Evolutionary conservation across 2,888 invertebrate species (phyloP).

Genomic region (Dasypolia templi): DNA sequence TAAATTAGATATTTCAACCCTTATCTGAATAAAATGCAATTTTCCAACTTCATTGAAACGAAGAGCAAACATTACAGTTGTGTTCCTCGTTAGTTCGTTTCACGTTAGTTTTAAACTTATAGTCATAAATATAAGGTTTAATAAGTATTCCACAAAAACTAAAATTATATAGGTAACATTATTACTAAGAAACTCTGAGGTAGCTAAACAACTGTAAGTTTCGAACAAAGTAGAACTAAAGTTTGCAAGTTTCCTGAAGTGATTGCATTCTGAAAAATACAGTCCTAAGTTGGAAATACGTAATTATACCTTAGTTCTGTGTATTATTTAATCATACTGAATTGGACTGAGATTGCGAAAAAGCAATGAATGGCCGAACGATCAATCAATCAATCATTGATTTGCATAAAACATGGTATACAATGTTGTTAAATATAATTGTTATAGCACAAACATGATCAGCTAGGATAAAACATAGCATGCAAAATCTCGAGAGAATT

Average conservation of each 20-base stretch:
- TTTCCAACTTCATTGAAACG: neutral
- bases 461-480: too few species aligned
- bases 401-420: too few species aligned
- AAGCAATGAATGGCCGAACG: neutral
- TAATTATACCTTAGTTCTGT: slow-evolving; percentile 20
- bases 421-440: too few species aligned
- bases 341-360: neutral
- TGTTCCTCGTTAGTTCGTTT: neutral
- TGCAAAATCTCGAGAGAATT: too few species aligned
- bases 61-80: neutral
- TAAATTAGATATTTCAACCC: neutral
- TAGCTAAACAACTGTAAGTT: slow-evolving; percentile 28
- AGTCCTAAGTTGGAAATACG: slow-evolving; percentile 11
- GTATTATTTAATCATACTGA: neutral
- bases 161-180: slow-evolving; percentile 8
- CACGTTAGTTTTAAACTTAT: neutral
- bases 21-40: neutral
- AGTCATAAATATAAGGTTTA: slow-evolving; percentile 18
- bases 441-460: too few species aligned
- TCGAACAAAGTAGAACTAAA: slow-evolving; percentile 22
- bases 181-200: slow-evolving; percentile 13
- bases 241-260: slow-evolving; percentile 24
- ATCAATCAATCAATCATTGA: too few species aligned
- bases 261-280: slow-evolving; percentile 40
- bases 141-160: slow-evolving; percentile 10